Evolutionary conservation across 2,888 invertebrate genomes (phyloP).

Genomic region (Cosmorhoe ocellata): DNA sequence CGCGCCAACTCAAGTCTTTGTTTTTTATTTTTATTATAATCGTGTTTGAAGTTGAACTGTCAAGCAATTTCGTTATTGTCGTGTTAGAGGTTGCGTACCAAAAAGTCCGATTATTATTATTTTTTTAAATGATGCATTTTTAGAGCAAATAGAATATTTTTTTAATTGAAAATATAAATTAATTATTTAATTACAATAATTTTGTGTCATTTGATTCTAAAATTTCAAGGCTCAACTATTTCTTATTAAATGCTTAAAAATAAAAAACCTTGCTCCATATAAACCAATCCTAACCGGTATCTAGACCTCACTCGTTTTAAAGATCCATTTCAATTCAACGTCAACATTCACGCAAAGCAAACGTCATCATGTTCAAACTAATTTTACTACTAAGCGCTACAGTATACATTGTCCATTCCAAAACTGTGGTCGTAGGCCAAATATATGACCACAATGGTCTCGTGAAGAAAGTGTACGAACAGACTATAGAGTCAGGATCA

Average conservation of each 20-base stretch:
- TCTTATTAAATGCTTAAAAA: background rate
- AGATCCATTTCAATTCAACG: slow-evolving; percentile 3
- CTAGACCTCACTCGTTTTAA: slow-evolving; percentile 1
- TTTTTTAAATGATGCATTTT: no score
- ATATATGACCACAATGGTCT: slow-evolving; percentile 51
- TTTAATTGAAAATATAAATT: no score
- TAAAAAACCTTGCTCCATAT: slow-evolving; percentile 6
- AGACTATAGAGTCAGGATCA: slow-evolving; percentile 39
- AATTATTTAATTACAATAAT: no score
- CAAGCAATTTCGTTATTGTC: no score
- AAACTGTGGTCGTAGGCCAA: slow-evolving; percentile 62
- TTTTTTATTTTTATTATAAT: no score
- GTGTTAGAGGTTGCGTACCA: no score
- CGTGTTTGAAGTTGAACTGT: no score
- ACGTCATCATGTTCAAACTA: slow-evolving; percentile 46
- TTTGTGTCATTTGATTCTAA: no score
- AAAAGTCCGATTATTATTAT: no score
- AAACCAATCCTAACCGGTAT: slow-evolving; percentile 11
- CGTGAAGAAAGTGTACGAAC: slow-evolving; percentile 58
- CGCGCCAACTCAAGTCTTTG: no score
- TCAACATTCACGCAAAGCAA: slow-evolving; percentile 14
- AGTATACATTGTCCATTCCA: slow-evolving; percentile 43
- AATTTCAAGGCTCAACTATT: no score
- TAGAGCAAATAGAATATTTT: no score
- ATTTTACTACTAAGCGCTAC: slow-evolving; percentile 43